A percentile compares a stretch with the other conserved stretches of the same genome.
Conservation (phyloP, 30 jellyfish, hydroid and myxozoan species). For the Hydractinia echinata region DNA sequence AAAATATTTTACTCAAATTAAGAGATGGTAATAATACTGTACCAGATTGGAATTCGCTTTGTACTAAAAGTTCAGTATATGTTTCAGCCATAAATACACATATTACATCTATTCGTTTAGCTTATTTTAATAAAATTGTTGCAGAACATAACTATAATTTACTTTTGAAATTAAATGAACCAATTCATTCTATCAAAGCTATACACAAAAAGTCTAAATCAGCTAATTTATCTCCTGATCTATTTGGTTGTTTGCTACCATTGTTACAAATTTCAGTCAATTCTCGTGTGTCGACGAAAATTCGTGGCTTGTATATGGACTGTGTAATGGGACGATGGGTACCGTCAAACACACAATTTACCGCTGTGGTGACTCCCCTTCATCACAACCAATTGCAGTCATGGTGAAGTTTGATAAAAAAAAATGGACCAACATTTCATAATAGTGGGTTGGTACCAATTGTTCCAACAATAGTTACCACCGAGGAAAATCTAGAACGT, state of each 20-base stretch:
- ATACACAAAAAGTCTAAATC: neutral
- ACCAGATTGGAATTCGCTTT: conserved; percentile 9
- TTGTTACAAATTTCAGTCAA: conserved; percentile 17
- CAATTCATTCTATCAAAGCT: neutral
- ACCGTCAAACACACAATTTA: conserved; percentile 35
- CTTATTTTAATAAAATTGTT: conserved; percentile 12
- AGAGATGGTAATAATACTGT: conserved; percentile 19
- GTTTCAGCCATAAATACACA: neutral
- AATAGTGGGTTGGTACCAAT: too few relatives aligned
- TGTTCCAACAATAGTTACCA: too few relatives aligned
- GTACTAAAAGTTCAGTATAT: neutral
- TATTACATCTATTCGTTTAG: neutral
- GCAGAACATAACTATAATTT: conserved; percentile 7
- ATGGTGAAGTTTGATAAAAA: conserved; percentile 32
- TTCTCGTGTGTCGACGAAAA: conserved; percentile 25
- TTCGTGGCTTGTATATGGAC: conserved; percentile 21
- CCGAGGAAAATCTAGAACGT: too few relatives aligned
- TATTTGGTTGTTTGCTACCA: neutral
- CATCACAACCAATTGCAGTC: conserved; percentile 42
- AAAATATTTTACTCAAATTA: neutral
- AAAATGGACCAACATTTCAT: conserved; percentile 27
- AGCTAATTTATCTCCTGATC: neutral
- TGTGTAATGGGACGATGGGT: conserved; percentile 26
- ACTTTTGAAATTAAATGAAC: neutral
- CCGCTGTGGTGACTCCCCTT: conserved; percentile 17